Percentiles rank a stretch among this genome's conserved stretches.
Evolutionary conservation across 2,113 vertebrate species (phyloP).

Genomic region (Henicopernis longicauda): DNA sequence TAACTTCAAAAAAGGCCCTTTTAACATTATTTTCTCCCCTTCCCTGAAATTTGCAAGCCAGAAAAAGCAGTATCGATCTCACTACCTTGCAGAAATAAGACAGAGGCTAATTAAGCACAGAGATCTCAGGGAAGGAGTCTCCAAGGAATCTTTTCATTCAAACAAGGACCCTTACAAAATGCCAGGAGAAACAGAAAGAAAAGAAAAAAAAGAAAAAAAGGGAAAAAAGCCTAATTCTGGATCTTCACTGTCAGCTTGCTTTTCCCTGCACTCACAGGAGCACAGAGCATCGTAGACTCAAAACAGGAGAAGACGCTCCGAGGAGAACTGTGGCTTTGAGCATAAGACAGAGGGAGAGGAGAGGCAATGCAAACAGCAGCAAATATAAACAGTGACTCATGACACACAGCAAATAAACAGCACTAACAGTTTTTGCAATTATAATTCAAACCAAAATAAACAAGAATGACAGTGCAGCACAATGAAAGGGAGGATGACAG

Average conservation of each 20-base stretch:
- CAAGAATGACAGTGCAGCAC: not conserved
- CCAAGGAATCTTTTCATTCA: not conserved
- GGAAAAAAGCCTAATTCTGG: not conserved
- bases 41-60: not conserved
- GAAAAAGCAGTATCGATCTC: not conserved
- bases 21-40: not conserved
- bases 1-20: not conserved
- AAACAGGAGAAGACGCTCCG: not conserved
- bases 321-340: not conserved
- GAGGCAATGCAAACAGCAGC: not conserved
- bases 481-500: not conserved
- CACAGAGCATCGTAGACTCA: not conserved
- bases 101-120: not conserved
- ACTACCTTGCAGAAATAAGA: not conserved
- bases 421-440: not conserved
- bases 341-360: not conserved
- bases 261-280: not conserved
- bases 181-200: not conserved
- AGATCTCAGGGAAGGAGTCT: not conserved
- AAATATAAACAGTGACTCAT: slow-evolving; percentile 17
- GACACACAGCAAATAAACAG: not conserved
- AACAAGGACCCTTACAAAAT: not conserved
- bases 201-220: too few relatives aligned
- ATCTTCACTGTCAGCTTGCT: not conserved
- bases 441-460: slow-evolving; percentile 29